phyloP scores from a whole-genome alignment of 2,888 invertebrate species.

The Apotomis turbidana region DNA sequence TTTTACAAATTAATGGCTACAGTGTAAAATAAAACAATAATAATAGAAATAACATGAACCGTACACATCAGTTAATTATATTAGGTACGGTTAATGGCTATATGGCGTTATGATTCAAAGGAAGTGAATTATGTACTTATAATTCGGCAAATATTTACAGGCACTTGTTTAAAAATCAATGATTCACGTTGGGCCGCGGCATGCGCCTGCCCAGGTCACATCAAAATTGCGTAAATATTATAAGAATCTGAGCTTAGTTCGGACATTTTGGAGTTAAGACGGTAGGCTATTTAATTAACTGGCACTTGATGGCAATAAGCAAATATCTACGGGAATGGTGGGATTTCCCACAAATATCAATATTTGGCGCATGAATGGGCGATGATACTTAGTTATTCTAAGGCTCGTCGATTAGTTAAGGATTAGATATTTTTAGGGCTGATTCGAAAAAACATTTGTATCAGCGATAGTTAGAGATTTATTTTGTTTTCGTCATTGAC shows the following conservation, averaged over 20 bases:
- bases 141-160: constrained; percentile 37
- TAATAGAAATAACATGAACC: not conserved
- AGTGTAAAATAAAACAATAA: too few species aligned
- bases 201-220: constrained; percentile 9
- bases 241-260: not conserved
- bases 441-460: too few species aligned
- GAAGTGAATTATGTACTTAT: constrained; percentile 30
- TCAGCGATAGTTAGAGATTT: too few species aligned
- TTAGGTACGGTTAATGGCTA: constrained; percentile 2
- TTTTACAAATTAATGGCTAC: too few species aligned
- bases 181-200: constrained; percentile 30
- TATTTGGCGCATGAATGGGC: constrained; percentile 33
- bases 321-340: constrained; percentile 38
- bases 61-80: constrained; percentile 1
- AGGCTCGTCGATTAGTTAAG: constrained; percentile 16
- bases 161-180: constrained; percentile 32
- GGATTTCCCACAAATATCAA: constrained; percentile 42
- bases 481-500: too few species aligned
- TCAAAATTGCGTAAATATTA: not conserved
- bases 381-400: constrained; percentile 36
- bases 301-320: constrained; percentile 38
- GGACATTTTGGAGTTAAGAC: not conserved
- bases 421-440: constrained; percentile 18
- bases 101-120: constrained; percentile 22
- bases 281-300: constrained; percentile 41